A percentile compares a stretch with the other conserved stretches of the same genome.
Evolutionary conservation across 2,113 vertebrate genomes (phyloP).

Genomic region (Dicaeum eximium): DNA sequence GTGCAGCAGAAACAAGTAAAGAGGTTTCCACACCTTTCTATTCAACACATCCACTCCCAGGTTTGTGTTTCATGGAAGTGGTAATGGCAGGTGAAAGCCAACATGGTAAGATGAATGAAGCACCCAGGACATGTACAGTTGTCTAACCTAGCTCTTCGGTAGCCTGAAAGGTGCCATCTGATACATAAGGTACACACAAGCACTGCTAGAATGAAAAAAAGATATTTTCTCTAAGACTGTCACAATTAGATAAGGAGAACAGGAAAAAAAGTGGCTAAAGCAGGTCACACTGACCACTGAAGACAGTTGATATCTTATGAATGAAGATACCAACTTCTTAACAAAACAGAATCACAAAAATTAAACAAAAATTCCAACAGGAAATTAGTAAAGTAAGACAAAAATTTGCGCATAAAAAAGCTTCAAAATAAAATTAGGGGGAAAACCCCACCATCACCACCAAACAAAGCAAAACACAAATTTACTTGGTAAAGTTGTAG

Average conservation of each 20-base stretch:
- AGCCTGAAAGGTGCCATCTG: neutral
- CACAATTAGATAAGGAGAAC: neutral
- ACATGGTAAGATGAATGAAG: fast-evolving
- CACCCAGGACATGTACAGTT: fast-evolving
- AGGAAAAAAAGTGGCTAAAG: neutral
- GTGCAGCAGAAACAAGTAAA: neutral
- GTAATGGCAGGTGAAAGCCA: neutral
- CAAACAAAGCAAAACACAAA: neutral
- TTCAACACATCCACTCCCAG: neutral
- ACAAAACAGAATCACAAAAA: neutral
- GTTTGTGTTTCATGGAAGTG: neutral
- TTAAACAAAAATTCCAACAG: neutral
- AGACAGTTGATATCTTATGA: neutral
- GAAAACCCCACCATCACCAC: neutral
- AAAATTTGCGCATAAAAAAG: neutral
- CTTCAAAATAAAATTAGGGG: neutral
- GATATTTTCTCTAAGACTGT: neutral
- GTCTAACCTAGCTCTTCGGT: neutral
- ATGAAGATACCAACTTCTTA: too few relatives aligned
- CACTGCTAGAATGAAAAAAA: neutral
- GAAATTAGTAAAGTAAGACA: neutral
- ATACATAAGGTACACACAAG: fast-evolving
- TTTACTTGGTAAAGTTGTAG: neutral
- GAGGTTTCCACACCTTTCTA: neutral
- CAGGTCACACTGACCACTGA: neutral